Evolutionary conservation across 2,113 vertebrate species (phyloP).

Genomic region (Coreoperca whiteheadi): DNA sequence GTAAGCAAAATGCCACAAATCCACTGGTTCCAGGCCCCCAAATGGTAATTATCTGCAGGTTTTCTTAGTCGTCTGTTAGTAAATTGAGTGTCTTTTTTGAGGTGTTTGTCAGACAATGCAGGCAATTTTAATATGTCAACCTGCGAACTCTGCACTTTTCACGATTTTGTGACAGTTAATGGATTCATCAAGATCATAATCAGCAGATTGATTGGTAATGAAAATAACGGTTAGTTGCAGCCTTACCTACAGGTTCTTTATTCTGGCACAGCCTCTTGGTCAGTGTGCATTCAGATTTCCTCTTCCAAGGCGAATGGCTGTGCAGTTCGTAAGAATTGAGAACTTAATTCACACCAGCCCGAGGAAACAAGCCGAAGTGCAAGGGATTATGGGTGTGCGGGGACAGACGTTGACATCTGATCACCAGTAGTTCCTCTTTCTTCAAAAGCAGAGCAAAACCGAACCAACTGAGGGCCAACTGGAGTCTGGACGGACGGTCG

Average conservation of each 20-base stretch:
- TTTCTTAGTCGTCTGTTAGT: background rate
- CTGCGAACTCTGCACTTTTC: no score
- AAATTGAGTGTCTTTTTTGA: background rate
- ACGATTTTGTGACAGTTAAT: background rate
- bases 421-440: background rate
- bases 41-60: no score
- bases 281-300: background rate
- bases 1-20: no score
- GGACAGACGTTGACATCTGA: constrained; percentile 17
- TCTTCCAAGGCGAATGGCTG: background rate
- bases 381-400: background rate
- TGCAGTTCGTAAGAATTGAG: background rate
- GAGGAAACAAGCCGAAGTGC: background rate
- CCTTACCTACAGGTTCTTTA: background rate
- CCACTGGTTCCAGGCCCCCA: no score
- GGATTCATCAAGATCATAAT: background rate
- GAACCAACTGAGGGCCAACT: background rate
- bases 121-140: background rate
- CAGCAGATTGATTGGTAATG: background rate
- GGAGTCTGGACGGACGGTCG: background rate
- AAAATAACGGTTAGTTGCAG: background rate
- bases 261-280: no score
- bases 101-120: background rate
- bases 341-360: constrained; percentile 14
- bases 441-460: constrained; percentile 3